These are phyloP conservation scores for Myathropa florea DNA, from an alignment of 2,888 invertebrate genomes.

Conservation along the genomic window DNA sequence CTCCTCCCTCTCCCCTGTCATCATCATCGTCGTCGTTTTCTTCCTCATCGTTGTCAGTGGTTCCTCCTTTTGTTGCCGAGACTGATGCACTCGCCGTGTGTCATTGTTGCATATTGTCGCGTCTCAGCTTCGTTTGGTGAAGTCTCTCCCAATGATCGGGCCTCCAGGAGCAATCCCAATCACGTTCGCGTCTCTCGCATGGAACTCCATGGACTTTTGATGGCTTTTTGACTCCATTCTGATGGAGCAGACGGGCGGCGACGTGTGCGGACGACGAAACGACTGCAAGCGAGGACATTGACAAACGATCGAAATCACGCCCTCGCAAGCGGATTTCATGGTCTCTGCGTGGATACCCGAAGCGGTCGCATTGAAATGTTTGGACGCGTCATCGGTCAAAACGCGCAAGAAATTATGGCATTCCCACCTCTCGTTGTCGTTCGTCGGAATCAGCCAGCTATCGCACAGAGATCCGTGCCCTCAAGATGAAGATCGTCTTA, in stretches of 20 bases:
- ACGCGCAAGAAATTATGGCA: slow-evolving; percentile 26
- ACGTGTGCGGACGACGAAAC: not conserved
- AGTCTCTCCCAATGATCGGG: not conserved
- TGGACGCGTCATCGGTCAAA: slow-evolving; percentile 70
- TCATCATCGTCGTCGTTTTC: not conserved
- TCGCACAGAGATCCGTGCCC: slow-evolving; percentile 15
- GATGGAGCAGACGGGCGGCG: too few relatives aligned
- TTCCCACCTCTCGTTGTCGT: slow-evolving; percentile 42
- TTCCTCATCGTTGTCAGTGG: not conserved
- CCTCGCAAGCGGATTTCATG: slow-evolving; percentile 56
- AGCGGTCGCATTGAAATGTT: slow-evolving; percentile 60
- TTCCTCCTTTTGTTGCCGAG: not conserved
- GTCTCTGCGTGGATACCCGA: not conserved
- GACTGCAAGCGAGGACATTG: slow-evolving; percentile 47
- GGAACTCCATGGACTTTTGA: slow-evolving; percentile 24
- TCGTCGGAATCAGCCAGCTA: slow-evolving; percentile 4
- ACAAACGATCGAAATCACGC: slow-evolving; percentile 71
- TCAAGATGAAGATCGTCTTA: slow-evolving; percentile 66
- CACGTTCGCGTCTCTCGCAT: slow-evolving; percentile 26
- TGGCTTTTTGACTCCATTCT: slow-evolving; percentile 30
- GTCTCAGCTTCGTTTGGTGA: not conserved
- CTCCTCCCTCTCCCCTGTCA: not conserved
- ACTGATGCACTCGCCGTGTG: slow-evolving; percentile 16
- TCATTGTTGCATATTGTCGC: slow-evolving; percentile 62
- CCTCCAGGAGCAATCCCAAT: slow-evolving; percentile 52